Evolutionary conservation across 2,888 invertebrate species (phyloP), one percentile per base, ranked within the genome.

Genomic region (Anoncus sp.): DNA sequence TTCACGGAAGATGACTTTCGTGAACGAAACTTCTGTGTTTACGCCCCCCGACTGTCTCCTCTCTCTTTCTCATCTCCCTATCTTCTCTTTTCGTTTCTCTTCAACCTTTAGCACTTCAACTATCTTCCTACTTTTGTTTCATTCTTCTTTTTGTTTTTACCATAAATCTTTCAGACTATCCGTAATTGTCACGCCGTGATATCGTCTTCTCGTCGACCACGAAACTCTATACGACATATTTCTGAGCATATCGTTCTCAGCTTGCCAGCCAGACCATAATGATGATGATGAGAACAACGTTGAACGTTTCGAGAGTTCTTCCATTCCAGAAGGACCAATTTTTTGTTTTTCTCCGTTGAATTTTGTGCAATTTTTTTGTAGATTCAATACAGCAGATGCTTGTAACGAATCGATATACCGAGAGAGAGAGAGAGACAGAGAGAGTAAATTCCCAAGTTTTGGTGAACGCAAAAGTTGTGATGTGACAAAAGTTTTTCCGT

Each of bases 141-240:
- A 16, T 31, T 73, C 80, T 78, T 67, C n/a, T n/a, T n/a, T n/a
- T n/a, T n/a, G n/a, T n/a, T 71, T 72, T 82, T 75, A 77, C 84
- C 84, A 88, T 87, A 87, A 88, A 88, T 88, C 86, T 88, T 82
- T 81, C 82, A 70, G 81, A 79, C 80, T 83, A 85, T 75, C 81
- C 78, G 85, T 87, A 87, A 88, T 88, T 88, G 87, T 88, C 87
- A 82, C 86, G 83, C 60, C 40, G 53, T 24, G 35, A 35, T 0
- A 77, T 81, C 66, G 74, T 74, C 72, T 70, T 16, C 35, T 80
- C 73, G 60, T 57, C 57, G 47, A 43, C 59, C 49, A 12, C 35
- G 18, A 59, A 49, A 38, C 31, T n/a, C n/a, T 40, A 40, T 18
- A 38, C 60, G 10, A 73, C 38, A 22, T 31, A 4, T 35, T 16